Evolutionary conservation across 2,113 vertebrate genomes (phyloP).

Genomic region (Triplophysa rosa): DNA sequence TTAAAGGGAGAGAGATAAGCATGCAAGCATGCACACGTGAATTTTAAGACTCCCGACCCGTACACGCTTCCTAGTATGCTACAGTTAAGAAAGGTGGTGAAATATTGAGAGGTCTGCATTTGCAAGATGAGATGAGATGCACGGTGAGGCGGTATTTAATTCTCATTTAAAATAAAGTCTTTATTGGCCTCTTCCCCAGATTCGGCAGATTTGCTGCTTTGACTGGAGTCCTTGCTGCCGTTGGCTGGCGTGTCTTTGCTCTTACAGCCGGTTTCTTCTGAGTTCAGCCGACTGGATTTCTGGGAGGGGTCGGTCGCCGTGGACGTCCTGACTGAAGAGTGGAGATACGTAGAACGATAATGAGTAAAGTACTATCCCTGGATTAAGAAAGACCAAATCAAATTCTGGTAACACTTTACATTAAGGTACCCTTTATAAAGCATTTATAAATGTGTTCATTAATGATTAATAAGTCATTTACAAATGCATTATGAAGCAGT

Average conservation of each 20-base stretch:
- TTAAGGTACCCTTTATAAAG: too few relatives aligned
- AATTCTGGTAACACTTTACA: too few relatives aligned
- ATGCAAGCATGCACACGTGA: constrained; percentile 32
- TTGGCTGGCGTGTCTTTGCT: constrained; percentile 72
- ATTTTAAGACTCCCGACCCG: constrained; percentile 38
- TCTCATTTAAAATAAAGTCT: constrained; percentile 85
- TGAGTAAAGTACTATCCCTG: not conserved
- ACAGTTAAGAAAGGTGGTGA: constrained; percentile 21
- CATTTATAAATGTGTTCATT: too few relatives aligned
- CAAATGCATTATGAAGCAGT: too few relatives aligned
- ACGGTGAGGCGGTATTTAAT: constrained; percentile 17
- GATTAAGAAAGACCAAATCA: too few relatives aligned
- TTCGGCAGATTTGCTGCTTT: constrained; percentile 80
- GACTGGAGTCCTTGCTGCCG: constrained; percentile 68
- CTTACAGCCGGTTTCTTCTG: constrained; percentile 66
- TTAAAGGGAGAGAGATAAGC: not conserved
- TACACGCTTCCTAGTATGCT: constrained; percentile 38
- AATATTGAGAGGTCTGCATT: not conserved
- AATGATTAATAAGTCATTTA: too few relatives aligned
- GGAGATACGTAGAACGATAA: not conserved
- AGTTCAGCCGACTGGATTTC: constrained; percentile 71
- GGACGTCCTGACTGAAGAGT: constrained; percentile 44
- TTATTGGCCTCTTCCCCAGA: constrained; percentile 83
- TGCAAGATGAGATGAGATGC: constrained; percentile 22
- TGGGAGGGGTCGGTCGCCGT: constrained; percentile 64